These are phyloP conservation scores for Microplitis manilae DNA, from an alignment of 2,888 invertebrate species.

Conservation along the genomic window DNA sequence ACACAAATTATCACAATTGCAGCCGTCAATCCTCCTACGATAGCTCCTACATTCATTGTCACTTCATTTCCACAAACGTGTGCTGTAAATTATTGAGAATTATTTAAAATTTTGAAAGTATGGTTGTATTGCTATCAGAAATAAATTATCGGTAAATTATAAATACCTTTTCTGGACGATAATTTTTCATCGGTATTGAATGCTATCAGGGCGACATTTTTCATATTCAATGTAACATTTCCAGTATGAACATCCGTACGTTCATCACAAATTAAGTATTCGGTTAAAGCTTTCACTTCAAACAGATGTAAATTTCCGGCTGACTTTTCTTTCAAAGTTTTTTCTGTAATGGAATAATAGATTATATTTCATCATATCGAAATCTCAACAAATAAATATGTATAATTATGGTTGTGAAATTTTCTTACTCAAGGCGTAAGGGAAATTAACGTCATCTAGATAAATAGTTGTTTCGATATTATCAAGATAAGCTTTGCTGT, in stretches of 20 bases:
- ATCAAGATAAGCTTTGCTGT: constrained; percentile 47
- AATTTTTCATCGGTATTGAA: constrained; percentile 49
- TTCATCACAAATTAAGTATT: constrained; percentile 47
- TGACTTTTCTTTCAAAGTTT: constrained; percentile 38
- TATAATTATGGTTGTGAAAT: background rate
- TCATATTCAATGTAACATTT: constrained; percentile 46
- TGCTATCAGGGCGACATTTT: constrained; percentile 52
- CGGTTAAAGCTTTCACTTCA: constrained; percentile 37
- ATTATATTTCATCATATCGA: background rate
- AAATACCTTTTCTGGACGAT: constrained; percentile 49
- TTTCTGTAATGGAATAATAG: constrained; percentile 32
- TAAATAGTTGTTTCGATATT: constrained; percentile 45
- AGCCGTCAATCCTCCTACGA: constrained; percentile 51
- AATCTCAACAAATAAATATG: constrained; percentile 6
- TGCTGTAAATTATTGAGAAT: constrained; percentile 48
- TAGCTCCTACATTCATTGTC: constrained; percentile 32
- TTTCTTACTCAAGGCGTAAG: constrained; percentile 44
- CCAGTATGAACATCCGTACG: constrained; percentile 36
- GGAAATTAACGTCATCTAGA: constrained; percentile 46
- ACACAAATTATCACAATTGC: constrained; percentile 41
- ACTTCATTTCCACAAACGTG: constrained; percentile 46
- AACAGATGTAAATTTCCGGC: constrained; percentile 49
- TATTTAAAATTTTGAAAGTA: constrained; percentile 4
- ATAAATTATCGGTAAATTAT: background rate
- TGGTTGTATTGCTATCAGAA: background rate